A percentile compares a stretch with the other conserved stretches of the same genome.
Conservation (phyloP, 2,113 vertebrate genomes). For the Heterocephalus glaber region DNA sequence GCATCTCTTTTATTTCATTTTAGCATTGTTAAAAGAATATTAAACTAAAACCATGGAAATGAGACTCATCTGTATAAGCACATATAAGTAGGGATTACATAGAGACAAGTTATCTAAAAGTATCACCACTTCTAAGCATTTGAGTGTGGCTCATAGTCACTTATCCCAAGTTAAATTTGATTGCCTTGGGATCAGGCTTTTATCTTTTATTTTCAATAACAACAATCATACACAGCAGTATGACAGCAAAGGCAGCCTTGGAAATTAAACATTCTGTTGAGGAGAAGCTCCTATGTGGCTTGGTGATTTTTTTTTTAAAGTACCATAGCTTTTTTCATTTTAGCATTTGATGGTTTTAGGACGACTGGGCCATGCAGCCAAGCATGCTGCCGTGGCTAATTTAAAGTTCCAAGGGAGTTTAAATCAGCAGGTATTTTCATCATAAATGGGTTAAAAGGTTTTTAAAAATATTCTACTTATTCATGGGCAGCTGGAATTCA, state of each 20-base stretch:
- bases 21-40: conserved; percentile 57
- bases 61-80: conserved; percentile 47
- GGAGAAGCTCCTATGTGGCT: neutral
- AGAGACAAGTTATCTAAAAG: conserved; percentile 30
- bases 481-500: conserved; percentile 51
- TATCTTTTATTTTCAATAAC: conserved; percentile 69
- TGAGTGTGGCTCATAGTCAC: conserved; percentile 32
- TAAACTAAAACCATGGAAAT: conserved; percentile 38
- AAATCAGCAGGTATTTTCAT: conserved; percentile 71
- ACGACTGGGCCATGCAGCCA: neutral
- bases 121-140: conserved; percentile 37
- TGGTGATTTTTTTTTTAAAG: neutral
- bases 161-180: conserved; percentile 59
- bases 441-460: conserved; percentile 66
- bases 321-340: conserved; percentile 43
- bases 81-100: conserved; percentile 58
- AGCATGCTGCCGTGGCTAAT: conserved; percentile 52
- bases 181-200: conserved; percentile 63
- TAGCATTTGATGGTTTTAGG: conserved; percentile 53
- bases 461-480: conserved; percentile 72
- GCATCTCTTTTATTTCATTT: conserved; percentile 35
- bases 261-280: conserved; percentile 63
- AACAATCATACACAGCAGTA: conserved; percentile 24
- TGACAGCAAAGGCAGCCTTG: neutral
- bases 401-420: conserved; percentile 74